phyloP scores from a whole-genome alignment of 2,888 invertebrate genomes.

The Neocrepidodera transversa region DNA sequence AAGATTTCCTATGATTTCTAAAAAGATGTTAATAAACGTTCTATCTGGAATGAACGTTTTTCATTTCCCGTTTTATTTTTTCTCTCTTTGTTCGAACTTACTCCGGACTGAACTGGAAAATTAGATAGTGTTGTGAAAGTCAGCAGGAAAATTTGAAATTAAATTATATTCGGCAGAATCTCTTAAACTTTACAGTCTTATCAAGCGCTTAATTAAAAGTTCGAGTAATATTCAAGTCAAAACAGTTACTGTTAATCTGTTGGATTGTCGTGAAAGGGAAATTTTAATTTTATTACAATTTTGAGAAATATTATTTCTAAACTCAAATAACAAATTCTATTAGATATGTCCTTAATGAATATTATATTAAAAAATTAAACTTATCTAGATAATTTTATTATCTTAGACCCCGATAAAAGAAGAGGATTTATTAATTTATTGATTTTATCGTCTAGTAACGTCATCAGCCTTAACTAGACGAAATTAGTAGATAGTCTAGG shows the following conservation, averaged over 20 bases:
- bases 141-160: conserved; percentile 18
- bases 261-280: too few relatives aligned
- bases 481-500: too few relatives aligned
- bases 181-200: conserved; percentile 17
- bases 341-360: too few relatives aligned
- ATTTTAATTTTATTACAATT: too few relatives aligned
- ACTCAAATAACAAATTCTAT: too few relatives aligned
- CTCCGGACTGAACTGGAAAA: conserved; percentile 11
- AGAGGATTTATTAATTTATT: too few relatives aligned
- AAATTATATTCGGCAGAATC: conserved; percentile 21
- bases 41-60: conserved; percentile 3
- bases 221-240: conserved; percentile 5
- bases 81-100: not conserved
- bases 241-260: conserved; percentile 12
- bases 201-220: conserved; percentile 24
- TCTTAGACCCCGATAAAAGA: too few relatives aligned
- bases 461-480: too few relatives aligned
- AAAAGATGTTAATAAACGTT: conserved; percentile 11
- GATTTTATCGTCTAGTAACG: too few relatives aligned
- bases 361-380: too few relatives aligned
- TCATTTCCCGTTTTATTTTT: not conserved
- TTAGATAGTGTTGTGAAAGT: conserved; percentile 21
- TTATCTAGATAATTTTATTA: too few relatives aligned
- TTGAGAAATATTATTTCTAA: too few relatives aligned
- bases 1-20: not conserved